Evolutionary conservation across 2,113 vertebrate species (phyloP), one percentile per base, ranked within the genome.

Genomic region (Corythornis cristatus): DNA sequence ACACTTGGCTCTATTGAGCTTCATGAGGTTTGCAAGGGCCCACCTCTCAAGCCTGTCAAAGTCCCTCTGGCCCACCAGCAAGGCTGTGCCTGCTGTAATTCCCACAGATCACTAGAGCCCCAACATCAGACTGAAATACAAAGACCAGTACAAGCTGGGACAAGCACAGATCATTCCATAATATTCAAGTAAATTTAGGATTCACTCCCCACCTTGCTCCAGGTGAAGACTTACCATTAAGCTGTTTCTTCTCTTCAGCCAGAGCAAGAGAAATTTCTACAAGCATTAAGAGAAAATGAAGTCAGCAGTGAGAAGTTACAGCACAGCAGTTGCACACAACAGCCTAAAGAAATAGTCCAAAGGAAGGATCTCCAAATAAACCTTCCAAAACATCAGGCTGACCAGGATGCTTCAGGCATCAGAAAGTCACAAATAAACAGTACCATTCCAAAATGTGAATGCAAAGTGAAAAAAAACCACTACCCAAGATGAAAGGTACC

Each of bases 201-300:
- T 16, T 53, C 11, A 48, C 17, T 70, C 28, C 35, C 40, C 28
- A 62, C 40, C 45, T 83, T 3, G 3, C 71, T 86, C 57, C 77
- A 83, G 65, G 40, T 61, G 46, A 84, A 86, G 25, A 97, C 98
- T 98, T 96, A 98, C 98, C 98, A 95, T 98, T 98, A 92, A 98
- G 93, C 61, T 90, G 72, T 79, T 94, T 97, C 92, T 95, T 97
- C 85, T 96, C 96, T 95, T 97, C 97, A 89, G 28, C 82, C 11
- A 65, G 43, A 75, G 70, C 5, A 77, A 84, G 67, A 72, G 83
- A 81, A 93, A 54, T 58, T 76, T 98, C 94, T 94, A 89, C 14
- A 95, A 86, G 51, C 37, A 96, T 87, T 78, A 88, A 95, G 91
- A 82, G 76, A 95, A 86, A 94, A 42, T 2, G 45, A 90, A 43